Base-by-base conservation (phyloP, 2,888 invertebrate genomes). In the Spodoptera exigua region DNA sequence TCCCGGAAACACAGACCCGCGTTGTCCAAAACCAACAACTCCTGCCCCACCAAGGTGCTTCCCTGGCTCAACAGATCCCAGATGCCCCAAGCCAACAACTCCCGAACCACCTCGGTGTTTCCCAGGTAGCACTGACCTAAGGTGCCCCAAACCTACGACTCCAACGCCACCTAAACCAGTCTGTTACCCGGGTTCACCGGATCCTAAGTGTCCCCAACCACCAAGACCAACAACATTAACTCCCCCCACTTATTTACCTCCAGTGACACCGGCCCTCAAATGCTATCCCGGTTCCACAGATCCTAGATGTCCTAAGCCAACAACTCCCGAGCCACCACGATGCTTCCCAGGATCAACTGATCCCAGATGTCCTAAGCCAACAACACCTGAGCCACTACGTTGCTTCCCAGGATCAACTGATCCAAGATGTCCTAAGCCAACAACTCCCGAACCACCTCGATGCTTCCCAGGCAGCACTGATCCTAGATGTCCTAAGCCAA, bases 31-130 rank as follows among this genome's bases (percentile, higher is more conserved):
- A 51, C 76, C 77, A 0, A 73, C 80, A 2, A 71, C 80, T 11
- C 79, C 86, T 1, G 78, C 57, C 3, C 78, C 85, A 47, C 81
- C 81, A 2, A 43, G 47, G 11, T 82, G 79, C 34, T 84, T 52
- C 61, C 83, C 88, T 1, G 90, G 89, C 0, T 83, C 84, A 1
- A 73, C 78, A 2, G 82, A 92, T 73, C 84, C 87, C 0, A 71
- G 82, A 3, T 90, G 90, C 47, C 90, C 85, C 3, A 80, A 77
- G 70, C 80, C 83, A 27, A 79, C 86, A 0, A 56, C 56, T 0
- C 54, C 56, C 1, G 21, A 13, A 1, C 37, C 57, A 16, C 44
- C 66, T 1, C 4, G 66, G 54, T 70, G 76, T 44, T 78, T 48
- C 62, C 74, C 76, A 11, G 76, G 73, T 0, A 58, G 58, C 13